Evolutionary conservation across 2,888 invertebrate species (phyloP), one percentile per base, ranked within the genome.

Genomic region (Rhagonycha fulva): DNA sequence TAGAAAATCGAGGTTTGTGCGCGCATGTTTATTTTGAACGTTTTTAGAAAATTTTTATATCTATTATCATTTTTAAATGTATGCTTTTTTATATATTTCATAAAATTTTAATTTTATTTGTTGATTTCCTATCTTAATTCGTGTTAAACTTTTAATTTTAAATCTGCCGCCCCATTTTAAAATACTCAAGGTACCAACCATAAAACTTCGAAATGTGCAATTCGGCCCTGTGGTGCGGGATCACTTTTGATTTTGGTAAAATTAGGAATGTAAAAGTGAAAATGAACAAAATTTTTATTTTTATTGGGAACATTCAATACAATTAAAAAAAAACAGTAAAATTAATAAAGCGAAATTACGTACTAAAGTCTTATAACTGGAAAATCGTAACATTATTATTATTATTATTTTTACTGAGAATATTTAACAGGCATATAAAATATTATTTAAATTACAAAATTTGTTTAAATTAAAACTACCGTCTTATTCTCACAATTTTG

Each of bases 401-500:
- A 32, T 47, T 47, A 28, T 28, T 28, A 28, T 28, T 28, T 28
- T 62, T 62, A 66, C 26, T 66, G 63, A 66, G 63, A 63, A 63
- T 68, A 68, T 28, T 68, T 14, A 68, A 30, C 30, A 68, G 28
- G 68, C 26, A 14, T 24, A 30, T 30, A 26, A 30, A 28, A 68
- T 68, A 26, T 28, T 12, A 24, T 28, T 4, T 68, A 14, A 68
- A 10, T 30, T 7, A 0, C 7, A 68, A 28, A 24, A 68, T 68
- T 68, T 68, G 23, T 68, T 47, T 47, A 47, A 47, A n/a, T 47
- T 63, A 63, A 12, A 63, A 63, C 11, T 23, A 63, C 2, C 7
- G 47, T 47, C n/a, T 7, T 7, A 70, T 4, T n/a, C 24, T 71
- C 69, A 77, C 61, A 77, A 71, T 66, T 77, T 77, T 11, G 76